phyloP scores from a whole-genome alignment of 2,888 invertebrate genomes.

The Caenorhabditis zanzibari region DNA sequence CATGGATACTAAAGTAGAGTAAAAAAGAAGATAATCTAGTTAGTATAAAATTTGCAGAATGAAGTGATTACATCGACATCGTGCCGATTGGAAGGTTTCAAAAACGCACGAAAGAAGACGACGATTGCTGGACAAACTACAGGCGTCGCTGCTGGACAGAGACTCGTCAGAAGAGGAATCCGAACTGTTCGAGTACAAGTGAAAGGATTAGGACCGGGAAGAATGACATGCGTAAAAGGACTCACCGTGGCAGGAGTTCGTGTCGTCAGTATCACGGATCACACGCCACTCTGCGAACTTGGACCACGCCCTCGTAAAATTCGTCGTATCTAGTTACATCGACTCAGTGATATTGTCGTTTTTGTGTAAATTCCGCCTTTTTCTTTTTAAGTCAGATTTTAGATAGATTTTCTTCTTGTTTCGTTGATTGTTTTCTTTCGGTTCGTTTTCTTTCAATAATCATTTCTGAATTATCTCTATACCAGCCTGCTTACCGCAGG shows the following conservation, averaged over 20 bases:
- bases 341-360: not conserved
- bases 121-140: conserved; percentile 96
- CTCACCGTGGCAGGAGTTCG: conserved; percentile 93
- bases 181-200: conserved; percentile 82
- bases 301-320: conserved; percentile 90
- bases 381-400: not conserved
- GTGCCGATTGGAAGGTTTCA: conserved; percentile 93
- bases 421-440: conserved; percentile 16
- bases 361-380: conserved; percentile 24
- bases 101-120: conserved; percentile 95
- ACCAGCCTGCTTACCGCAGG: no score
- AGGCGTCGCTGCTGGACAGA: conserved; percentile 89
- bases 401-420: conserved; percentile 22
- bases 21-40: no score
- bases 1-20: conserved; percentile 86
- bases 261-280: conserved; percentile 94
- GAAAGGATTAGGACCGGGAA: conserved; percentile 84
- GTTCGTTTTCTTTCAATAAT: conserved; percentile 1
- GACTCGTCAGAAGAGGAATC: conserved; percentile 83
- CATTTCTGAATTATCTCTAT: no score
- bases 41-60: conserved; percentile 62
- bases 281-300: conserved; percentile 90
- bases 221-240: conserved; percentile 92
- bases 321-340: conserved; percentile 88
- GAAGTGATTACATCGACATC: conserved; percentile 81